A percentile compares a stretch with the other conserved stretches of the same genome.
phyloP scores from a whole-genome alignment of 2,113 vertebrate species.

The Chinchilla lanigera region DNA sequence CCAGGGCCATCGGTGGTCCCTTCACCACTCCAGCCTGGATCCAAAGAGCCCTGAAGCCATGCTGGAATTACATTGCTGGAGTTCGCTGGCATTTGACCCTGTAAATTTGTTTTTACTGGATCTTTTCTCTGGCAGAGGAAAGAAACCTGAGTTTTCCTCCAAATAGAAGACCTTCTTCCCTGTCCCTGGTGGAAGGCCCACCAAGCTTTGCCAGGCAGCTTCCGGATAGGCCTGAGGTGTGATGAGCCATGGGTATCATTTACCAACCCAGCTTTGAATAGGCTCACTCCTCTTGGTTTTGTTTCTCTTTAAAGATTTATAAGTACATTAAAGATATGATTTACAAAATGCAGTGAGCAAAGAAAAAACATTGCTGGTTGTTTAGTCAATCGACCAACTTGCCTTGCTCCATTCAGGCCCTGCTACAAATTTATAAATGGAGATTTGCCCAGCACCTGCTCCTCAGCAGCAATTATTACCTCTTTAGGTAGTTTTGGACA shows the following conservation, averaged over 20 bases:
- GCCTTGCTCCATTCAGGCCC: neutral
- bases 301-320: neutral
- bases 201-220: neutral
- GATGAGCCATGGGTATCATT: neutral
- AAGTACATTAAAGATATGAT: neutral
- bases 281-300: neutral
- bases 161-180: neutral
- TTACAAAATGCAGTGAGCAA: neutral
- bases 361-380: neutral
- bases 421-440: neutral
- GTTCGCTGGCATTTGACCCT: neutral
- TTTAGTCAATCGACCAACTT: neutral
- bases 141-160: neutral
- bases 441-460: neutral
- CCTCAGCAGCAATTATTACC: neutral
- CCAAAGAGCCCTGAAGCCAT: conserved; percentile 6
- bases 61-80: neutral
- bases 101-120: neutral
- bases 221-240: neutral
- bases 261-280: neutral
- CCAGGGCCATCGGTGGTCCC: neutral
- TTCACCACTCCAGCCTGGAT: neutral
- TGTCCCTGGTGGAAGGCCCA: neutral
- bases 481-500: neutral
- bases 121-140: neutral